phyloP scores from a whole-genome alignment of 2,797 vertebrate species.

The Pipistrellus pipistrellus region DNA sequence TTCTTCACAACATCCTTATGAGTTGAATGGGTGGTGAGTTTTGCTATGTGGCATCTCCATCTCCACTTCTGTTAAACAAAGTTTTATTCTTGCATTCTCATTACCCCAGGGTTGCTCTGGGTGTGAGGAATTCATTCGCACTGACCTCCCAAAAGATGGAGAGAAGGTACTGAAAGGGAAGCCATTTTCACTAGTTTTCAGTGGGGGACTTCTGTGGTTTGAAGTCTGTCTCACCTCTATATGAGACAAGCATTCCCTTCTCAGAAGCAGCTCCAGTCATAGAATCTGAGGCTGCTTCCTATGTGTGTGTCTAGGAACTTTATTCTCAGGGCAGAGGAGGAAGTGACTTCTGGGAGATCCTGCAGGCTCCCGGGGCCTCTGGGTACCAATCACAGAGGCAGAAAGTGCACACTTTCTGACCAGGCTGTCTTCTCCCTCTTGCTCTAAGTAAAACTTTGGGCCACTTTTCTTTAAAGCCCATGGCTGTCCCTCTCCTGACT shows the following conservation, averaged over 20 bases:
- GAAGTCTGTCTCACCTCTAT: background rate
- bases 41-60: background rate
- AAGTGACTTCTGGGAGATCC: conserved; percentile 19
- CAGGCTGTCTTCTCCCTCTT: background rate
- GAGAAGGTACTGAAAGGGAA: background rate
- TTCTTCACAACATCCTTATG: background rate
- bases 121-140: background rate
- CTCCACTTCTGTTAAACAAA: background rate
- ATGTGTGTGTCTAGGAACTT: background rate
- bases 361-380: background rate
- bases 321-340: background rate
- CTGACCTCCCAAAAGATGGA: background rate
- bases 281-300: background rate
- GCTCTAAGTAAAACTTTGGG: conserved; percentile 37
- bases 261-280: background rate
- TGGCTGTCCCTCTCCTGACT: background rate
- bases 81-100: background rate
- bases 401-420: background rate
- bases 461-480: background rate
- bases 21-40: background rate
- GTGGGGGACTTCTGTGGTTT: background rate
- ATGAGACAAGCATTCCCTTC: background rate
- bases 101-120: background rate
- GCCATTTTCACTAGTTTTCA: background rate
- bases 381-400: background rate